Conservation (phyloP, 1,140 invertebrate species). For the Macrostomum lignano region DNA sequence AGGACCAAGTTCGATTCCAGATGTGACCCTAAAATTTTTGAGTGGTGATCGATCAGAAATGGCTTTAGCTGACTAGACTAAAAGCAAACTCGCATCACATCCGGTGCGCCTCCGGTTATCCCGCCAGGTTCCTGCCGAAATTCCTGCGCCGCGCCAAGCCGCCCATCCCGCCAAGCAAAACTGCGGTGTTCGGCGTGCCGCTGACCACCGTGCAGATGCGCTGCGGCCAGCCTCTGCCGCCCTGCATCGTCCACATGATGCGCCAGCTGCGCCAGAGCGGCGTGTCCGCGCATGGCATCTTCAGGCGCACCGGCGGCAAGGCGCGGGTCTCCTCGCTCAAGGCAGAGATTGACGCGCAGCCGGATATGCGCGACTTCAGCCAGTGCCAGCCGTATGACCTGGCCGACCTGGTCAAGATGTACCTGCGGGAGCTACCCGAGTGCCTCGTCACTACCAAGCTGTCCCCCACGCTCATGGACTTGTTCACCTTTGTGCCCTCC, state of each 20-base stretch:
- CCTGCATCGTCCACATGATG: constrained; percentile 52
- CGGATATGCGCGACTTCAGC: constrained; percentile 34
- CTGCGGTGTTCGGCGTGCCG: constrained; percentile 1
- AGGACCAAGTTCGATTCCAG: too few species aligned
- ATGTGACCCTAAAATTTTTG: too few species aligned
- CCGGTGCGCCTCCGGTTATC: too few species aligned
- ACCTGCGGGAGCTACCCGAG: constrained; percentile 71
- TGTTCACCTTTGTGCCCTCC: too few species aligned
- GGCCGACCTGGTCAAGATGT: constrained; percentile 74
- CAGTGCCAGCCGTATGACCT: constrained; percentile 65
- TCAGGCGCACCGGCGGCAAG: constrained; percentile 41
- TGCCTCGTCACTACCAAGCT: constrained; percentile 67
- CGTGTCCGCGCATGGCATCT: constrained; percentile 59
- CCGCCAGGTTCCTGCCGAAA: too few species aligned
- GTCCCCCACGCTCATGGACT: constrained; percentile 71
- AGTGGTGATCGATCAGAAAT: too few species aligned
- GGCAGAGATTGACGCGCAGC: constrained; percentile 37
- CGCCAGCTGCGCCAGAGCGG: constrained; percentile 53
- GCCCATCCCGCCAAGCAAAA: too few species aligned
- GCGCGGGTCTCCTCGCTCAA: constrained; percentile 60
- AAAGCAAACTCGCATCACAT: too few species aligned
- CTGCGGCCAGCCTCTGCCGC: constrained; percentile 48
- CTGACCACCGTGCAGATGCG: background rate
- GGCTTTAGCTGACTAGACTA: too few species aligned
- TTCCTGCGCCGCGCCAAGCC: too few species aligned